Conservation (phyloP, 2,888 invertebrate genomes). For the Junonia oenone region DNA sequence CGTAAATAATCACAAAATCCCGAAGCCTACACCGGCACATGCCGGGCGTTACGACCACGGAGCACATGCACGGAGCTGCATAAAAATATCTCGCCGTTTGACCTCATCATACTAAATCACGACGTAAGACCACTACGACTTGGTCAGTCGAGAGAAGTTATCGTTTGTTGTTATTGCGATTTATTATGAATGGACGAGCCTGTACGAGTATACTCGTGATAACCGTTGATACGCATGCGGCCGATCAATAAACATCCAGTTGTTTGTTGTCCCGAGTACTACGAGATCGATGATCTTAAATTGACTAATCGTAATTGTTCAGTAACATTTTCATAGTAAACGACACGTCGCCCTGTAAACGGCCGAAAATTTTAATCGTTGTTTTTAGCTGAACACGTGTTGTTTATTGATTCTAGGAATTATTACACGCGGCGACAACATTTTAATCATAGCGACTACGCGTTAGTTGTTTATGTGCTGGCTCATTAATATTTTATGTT, state of each 20-base stretch:
- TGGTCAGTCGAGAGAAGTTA: conserved; percentile 30
- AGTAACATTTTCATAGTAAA: background rate
- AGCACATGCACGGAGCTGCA: too few species aligned
- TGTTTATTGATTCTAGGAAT: background rate
- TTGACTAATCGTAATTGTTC: conserved; percentile 3
- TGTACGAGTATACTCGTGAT: conserved; percentile 14
- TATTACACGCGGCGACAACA: background rate
- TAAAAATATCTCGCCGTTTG: background rate
- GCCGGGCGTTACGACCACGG: too few species aligned
- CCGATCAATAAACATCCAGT: conserved; percentile 31
- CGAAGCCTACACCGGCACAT: conserved; percentile 24
- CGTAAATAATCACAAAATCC: background rate
- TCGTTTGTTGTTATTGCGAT: conserved; percentile 33
- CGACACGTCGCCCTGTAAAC: background rate
- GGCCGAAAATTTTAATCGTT: background rate
- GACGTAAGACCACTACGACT: background rate
- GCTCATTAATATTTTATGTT: conserved; percentile 12
- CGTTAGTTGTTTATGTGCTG: conserved; percentile 1
- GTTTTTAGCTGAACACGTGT: background rate
- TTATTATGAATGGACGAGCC: conserved; percentile 35
- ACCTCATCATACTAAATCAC: background rate
- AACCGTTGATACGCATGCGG: conserved; percentile 33
- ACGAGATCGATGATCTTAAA: conserved; percentile 25
- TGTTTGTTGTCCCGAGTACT: conserved; percentile 33
- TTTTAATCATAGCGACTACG: background rate